Percentiles rank a stretch among this genome's conserved stretches.
These are phyloP conservation scores for Pissodes strobi DNA, from an alignment of 1,140 invertebrate species.

Conservation along the genomic window DNA sequence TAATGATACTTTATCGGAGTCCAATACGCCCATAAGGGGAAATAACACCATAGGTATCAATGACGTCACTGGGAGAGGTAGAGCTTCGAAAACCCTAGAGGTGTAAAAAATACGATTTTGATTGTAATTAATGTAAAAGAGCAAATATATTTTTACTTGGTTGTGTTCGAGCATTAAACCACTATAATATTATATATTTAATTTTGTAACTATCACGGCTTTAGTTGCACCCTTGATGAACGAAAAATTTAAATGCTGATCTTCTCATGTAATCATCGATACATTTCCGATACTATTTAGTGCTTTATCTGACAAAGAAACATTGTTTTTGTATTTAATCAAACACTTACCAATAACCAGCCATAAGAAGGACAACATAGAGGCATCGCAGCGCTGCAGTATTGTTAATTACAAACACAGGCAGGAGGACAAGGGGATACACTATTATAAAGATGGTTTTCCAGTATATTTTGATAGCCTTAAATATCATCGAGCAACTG, in stretches of 20 bases:
- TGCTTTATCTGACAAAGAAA: too few relatives aligned
- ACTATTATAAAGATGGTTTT: slow-evolving; percentile 49
- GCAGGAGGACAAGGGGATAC: slow-evolving; percentile 49
- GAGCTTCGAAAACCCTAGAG: slow-evolving; percentile 84
- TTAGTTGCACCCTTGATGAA: too few relatives aligned
- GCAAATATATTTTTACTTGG: too few relatives aligned
- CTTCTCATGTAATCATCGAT: too few relatives aligned
- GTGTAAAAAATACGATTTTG: slow-evolving; percentile 45
- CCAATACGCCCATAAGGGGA: slow-evolving; percentile 73
- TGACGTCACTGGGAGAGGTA: slow-evolving; percentile 81
- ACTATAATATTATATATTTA: too few relatives aligned
- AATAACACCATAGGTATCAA: slow-evolving; percentile 83
- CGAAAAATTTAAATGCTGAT: too few relatives aligned
- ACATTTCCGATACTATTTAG: too few relatives aligned
- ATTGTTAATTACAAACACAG: slow-evolving; percentile 51
- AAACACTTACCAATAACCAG: slow-evolving; percentile 69
- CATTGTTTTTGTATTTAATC: too few relatives aligned
- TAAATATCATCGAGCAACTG: slow-evolving; percentile 35
- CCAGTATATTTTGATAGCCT: slow-evolving; percentile 52
- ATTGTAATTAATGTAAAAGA: too few relatives aligned
- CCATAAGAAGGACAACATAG: slow-evolving; percentile 81
- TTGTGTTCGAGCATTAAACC: too few relatives aligned
- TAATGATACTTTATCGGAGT: slow-evolving; percentile 64
- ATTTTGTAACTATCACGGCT: too few relatives aligned
- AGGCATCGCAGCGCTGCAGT: slow-evolving; percentile 67